Base-by-base conservation (phyloP, 2,888 invertebrate genomes). In the Meghimatium bilineatum region DNA sequence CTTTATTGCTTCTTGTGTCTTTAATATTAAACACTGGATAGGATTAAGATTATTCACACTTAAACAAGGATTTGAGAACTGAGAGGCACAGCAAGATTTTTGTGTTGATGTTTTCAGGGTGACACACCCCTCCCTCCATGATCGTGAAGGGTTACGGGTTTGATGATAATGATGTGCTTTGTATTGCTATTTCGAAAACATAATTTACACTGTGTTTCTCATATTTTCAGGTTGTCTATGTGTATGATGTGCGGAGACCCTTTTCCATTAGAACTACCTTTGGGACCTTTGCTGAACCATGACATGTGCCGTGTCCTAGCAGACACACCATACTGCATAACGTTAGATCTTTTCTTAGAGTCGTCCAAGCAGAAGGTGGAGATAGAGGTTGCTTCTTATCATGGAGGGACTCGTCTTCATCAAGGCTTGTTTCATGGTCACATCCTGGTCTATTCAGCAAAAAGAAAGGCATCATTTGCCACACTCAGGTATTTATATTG, bases 201-300 rank as follows among this genome's bases (percentile, higher is more conserved):
- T n/a, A n/a, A n/a, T n/a, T n/a, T n/a, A n/a, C n/a, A n/a, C n/a
- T n/a, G n/a, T n/a, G 12, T 44, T 44, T 44, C 44, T 44, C 44
- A 44, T 12, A 44, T 44, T 56, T 32, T 17, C 93, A 97, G 93
- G 84, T 89, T 93, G 49, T 88, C 91, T 60, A 89, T 99, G 95
- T 98, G 98, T 94, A 96, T 98, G 96, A 97, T 98, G 94, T 99
- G 99, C 94, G 98, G 98, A 80, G 98, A 99, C 94, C 97, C 97
- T 0, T 98, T 96, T 93, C 96, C 97, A 0, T 96, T 97, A 72
- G 98, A 98, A 93, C 96, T 97, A 86, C 97, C 98, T 82, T 95
- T 99, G 83, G 96, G 96, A 29, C 98, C 98, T 0, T 94, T 99
- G 85, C 95, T 98, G 84, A 96, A 96, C 90, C 97, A 98, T 92